Base-by-base conservation (phyloP, 2,888 invertebrate genomes). In the Psylliodes chrysocephalus region DNA sequence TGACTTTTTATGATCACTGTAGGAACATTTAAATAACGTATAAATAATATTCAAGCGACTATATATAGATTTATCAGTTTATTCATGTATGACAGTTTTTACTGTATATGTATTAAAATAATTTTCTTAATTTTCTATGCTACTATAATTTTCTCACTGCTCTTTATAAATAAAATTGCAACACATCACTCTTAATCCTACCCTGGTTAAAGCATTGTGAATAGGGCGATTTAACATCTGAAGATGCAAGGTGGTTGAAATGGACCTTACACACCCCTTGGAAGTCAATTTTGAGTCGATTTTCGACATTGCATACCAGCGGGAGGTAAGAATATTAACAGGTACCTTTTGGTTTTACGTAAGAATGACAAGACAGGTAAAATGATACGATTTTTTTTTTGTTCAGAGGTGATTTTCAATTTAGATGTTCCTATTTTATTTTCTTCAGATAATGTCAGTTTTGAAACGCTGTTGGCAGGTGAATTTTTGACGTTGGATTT, bases 161-260 rank as follows among this genome's bases (percentile, higher is more conserved):
- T n/a, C n/a, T n/a, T n/a, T n/a, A n/a, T n/a, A n/a, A n/a, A n/a
- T n/a, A n/a, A n/a, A n/a, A n/a, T n/a, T n/a, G n/a, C n/a, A n/a
- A n/a, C n/a, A n/a, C n/a, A n/a, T n/a, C n/a, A n/a, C n/a, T n/a
- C n/a, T n/a, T 14, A 59, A 49, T 59, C 49, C 59, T 15, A 17
- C 17, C 40, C 59, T 65, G 67, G 62, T 60, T 62, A 67, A 60
- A 60, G 71, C 64, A 63, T 66, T 68, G 75, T 74, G 74, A 73
- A 74, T 70, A 72, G 69, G 73, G 68, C 71, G 76, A 77, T 78
- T 78, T 77, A 73, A 77, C 75, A 74, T 76, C 73, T 75, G 69
- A 69, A 74, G 71, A 75, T 73, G 79, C 79, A 79, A 79, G 78
- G 79, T 79, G 79, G 77, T 74, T 77, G 77, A 78, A 77, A 77